phyloP scores from a whole-genome alignment of 2,113 vertebrate genomes.

The Saguinus imperator region DNA sequence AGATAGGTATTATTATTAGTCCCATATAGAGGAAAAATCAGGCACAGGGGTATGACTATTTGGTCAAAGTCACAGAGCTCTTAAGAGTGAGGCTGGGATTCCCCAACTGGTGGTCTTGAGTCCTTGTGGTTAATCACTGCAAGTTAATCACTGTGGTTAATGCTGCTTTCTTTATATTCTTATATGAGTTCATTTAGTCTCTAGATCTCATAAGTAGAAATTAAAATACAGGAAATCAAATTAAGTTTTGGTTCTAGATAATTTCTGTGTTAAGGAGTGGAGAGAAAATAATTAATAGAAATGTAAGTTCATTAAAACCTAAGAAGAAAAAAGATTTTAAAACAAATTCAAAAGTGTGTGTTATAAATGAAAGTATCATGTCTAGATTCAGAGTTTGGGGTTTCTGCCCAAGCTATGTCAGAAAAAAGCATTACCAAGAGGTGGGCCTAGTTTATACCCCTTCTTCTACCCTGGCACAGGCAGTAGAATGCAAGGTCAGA shows the following conservation, averaged over 20 bases:
- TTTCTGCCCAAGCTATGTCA: neutral
- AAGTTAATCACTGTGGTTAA: neutral
- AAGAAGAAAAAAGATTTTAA: conserved; percentile 28
- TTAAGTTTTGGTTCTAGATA: neutral
- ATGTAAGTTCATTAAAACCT: neutral
- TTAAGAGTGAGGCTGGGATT: neutral
- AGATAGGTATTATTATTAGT: neutral
- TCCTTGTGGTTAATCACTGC: neutral
- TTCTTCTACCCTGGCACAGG: neutral
- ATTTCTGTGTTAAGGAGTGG: neutral
- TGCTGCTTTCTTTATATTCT: neutral
- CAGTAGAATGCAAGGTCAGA: neutral
- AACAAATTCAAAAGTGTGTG: neutral
- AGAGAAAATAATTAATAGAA: conserved; percentile 36
- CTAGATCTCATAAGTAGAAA: conserved; percentile 15
- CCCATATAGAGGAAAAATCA: neutral
- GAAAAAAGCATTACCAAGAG: neutral
- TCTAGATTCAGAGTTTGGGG: neutral
- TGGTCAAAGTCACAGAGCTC: neutral
- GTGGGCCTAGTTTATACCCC: neutral
- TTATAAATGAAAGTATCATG: neutral
- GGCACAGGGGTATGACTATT: neutral
- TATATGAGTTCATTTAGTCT: neutral
- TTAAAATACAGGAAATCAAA: neutral
- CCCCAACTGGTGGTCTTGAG: neutral